Evolutionary conservation across 2,888 invertebrate species (phyloP).

Genomic region (Dryobota labecula): DNA sequence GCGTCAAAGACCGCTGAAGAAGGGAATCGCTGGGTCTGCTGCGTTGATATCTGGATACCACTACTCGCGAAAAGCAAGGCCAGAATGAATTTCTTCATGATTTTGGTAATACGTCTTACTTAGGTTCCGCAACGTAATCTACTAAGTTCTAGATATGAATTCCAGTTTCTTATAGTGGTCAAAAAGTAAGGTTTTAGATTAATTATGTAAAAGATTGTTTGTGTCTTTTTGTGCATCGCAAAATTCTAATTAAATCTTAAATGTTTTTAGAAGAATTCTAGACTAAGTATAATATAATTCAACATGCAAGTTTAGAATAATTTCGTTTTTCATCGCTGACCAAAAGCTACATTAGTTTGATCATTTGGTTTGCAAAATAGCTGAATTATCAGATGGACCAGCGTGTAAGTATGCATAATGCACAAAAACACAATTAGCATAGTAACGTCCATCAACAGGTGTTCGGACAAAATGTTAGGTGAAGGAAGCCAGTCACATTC

Average conservation of each 20-base stretch:
- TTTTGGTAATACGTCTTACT: slow-evolving; percentile 40
- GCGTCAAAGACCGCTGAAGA: background rate
- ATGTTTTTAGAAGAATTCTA: background rate
- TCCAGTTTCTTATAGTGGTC: slow-evolving; percentile 38
- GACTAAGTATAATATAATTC: background rate
- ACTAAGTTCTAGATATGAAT: slow-evolving; percentile 12
- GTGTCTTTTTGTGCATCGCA: background rate
- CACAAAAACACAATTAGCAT: slow-evolving; percentile 45
- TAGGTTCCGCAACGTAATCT: background rate
- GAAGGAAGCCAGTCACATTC: background rate
- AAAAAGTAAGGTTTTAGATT: background rate
- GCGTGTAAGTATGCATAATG: slow-evolving; percentile 27
- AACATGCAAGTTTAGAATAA: background rate
- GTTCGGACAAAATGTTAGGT: slow-evolving; percentile 6
- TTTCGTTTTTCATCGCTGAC: background rate
- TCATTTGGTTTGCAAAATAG: slow-evolving; percentile 19
- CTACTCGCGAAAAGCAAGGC: slow-evolving; percentile 11
- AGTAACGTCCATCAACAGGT: slow-evolving; percentile 25
- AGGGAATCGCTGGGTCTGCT: slow-evolving; percentile 9
- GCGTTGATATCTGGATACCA: slow-evolving; percentile 31
- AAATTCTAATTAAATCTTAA: background rate
- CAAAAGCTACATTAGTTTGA: background rate
- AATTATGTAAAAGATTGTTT: background rate
- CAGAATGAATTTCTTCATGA: slow-evolving; percentile 26
- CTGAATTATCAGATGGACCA: background rate